Base-by-base conservation (phyloP, 2,113 vertebrate genomes). In the Leuciscus idus region DNA sequence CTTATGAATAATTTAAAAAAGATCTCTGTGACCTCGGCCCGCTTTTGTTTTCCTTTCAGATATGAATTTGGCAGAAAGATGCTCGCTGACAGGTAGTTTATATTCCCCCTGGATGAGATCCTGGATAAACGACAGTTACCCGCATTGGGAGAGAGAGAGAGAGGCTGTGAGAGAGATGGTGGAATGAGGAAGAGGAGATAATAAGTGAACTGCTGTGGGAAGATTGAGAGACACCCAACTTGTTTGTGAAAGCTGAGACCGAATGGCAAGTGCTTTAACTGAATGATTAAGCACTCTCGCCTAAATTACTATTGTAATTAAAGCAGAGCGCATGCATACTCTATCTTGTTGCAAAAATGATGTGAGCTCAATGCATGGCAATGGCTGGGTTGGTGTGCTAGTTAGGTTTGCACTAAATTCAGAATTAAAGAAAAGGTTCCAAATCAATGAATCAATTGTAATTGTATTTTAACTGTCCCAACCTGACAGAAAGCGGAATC, bases 1-100 rank as follows among this genome's bases (percentile, higher is more conserved):
- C 83, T 85, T 76, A 94, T 94, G 94, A 95, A 95, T 95, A 94
- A 95, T 95, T 93, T 94, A 55, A 94, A 93, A 94, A 88, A 83
- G 92, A 92, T 93, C 93, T 93, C 92, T 90, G 86, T 92, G 94
- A 94, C 94, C 94, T 92, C 87, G 72, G 89, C 92, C 92, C 91
- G 93, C 89, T 92, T 93, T 93, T 94, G 93, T 93, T 94, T 94
- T 94, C 88, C 87, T 92, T 89, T 93, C 91, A 92, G 93, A 94
- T 95, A 94, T 94, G 92, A 94, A 94, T 94, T 95, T 91, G 89
- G 87, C 88, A 92, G 91, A 91, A 92, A 94, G 91, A 92, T 87
- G 90, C 88, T 62, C 85, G 48, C 84, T 94, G 94, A 94, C 95
- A 94, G 94, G 91, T 93, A 93, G 90, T 93, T 95, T 93, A 94